Conservation (phyloP, 2,888 invertebrate genomes). For the Amiota communis region DNA sequence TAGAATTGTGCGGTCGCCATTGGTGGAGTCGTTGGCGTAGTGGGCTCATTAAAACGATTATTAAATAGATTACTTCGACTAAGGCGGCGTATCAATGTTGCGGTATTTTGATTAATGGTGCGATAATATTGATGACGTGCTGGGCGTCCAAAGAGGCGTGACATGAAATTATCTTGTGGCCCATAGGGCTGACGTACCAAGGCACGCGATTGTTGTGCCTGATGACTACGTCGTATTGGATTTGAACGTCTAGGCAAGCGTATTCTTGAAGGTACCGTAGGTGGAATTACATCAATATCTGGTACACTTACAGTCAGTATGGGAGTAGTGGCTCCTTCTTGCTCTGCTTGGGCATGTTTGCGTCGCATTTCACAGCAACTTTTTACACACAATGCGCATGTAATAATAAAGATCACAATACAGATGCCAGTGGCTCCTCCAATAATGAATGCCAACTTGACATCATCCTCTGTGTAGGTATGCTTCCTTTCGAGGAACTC, state of each 20-base stretch:
- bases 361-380: slow-evolving; percentile 53
- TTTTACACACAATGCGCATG: slow-evolving; percentile 62
- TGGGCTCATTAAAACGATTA: slow-evolving; percentile 59
- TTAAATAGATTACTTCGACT: slow-evolving; percentile 71
- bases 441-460: slow-evolving; percentile 64
- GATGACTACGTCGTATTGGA: slow-evolving; percentile 31
- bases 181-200: slow-evolving; percentile 59
- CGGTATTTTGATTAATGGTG: slow-evolving; percentile 69
- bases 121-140: slow-evolving; percentile 70
- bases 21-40: slow-evolving; percentile 44
- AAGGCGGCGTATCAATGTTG: slow-evolving; percentile 69
- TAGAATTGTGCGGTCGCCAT: slow-evolving; percentile 49
- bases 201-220: slow-evolving; percentile 42
- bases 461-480: slow-evolving; percentile 59
- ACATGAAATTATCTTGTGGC: slow-evolving; percentile 65
- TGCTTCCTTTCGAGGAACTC: slow-evolving; percentile 42
- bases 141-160: slow-evolving; percentile 70
- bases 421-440: slow-evolving; percentile 65
- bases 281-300: slow-evolving; percentile 46
- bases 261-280: slow-evolving; percentile 43
- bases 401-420: slow-evolving; percentile 58
- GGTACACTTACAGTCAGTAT: not conserved
- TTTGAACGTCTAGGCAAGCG: slow-evolving; percentile 54
- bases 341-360: slow-evolving; percentile 29
- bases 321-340: not conserved